Conservation (phyloP, 53 echinoderm and acorn worm genomes). For the Echinarachnius parma region DNA sequence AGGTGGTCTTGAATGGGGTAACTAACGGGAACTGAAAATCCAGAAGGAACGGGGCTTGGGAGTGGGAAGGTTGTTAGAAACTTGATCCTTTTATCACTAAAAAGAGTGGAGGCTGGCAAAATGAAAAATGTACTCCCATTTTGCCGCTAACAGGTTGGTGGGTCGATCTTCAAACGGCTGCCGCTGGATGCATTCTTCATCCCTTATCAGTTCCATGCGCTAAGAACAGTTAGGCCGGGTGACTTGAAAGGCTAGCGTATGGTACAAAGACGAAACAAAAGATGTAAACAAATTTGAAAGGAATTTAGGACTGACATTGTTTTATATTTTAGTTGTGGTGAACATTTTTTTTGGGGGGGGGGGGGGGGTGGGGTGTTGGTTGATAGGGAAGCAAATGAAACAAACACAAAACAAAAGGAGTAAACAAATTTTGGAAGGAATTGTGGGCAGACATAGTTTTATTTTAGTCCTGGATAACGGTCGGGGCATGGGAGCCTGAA, state of each 20-base stretch:
- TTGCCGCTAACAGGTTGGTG: constrained; percentile 23
- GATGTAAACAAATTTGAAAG: constrained; percentile 28
- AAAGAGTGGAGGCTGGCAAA: neutral
- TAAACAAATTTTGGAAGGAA: constrained; percentile 18
- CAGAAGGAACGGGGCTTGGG: neutral
- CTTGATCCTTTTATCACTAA: neutral
- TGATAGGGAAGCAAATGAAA: neutral
- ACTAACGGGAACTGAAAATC: no score
- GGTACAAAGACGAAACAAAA: constrained; percentile 22
- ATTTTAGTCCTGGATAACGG: no score
- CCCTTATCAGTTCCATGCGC: constrained; percentile 42
- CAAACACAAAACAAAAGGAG: neutral
- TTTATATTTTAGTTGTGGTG: constrained; percentile 7
- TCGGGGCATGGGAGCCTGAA: no score
- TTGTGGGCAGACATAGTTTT: constrained; percentile 25
- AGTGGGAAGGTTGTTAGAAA: constrained; percentile 10
- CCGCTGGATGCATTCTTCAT: constrained; percentile 1
- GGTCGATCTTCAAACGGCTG: constrained; percentile 29
- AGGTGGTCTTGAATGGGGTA: no score
- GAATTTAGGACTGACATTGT: constrained; percentile 35
- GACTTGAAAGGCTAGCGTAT: constrained; percentile 4
- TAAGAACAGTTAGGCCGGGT: constrained; percentile 14
- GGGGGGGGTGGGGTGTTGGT: neutral
- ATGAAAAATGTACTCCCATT: constrained; percentile 22
- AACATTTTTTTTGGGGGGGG: constrained; percentile 42